Conservation (phyloP, 1,140 invertebrate species). For the Araneus ventricosus region DNA sequence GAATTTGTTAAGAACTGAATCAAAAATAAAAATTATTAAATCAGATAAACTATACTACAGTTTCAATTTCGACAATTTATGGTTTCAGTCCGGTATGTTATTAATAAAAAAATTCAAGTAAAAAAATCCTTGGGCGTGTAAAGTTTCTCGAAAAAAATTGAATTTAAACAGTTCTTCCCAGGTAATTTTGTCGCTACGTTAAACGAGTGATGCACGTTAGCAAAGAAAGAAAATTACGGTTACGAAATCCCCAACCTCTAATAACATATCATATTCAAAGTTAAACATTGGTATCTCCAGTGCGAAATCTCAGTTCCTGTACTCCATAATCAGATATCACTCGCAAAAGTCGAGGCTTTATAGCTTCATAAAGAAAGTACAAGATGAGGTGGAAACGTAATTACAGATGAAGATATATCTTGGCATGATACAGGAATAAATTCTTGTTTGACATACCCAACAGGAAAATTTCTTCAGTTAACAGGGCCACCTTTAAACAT, state of each 20-base stretch:
- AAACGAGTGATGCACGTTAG: not conserved
- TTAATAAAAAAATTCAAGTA: too few species aligned
- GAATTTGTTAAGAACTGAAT: too few species aligned
- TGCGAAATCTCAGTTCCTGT: not conserved
- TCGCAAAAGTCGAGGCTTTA: not conserved
- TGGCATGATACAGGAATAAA: constrained; percentile 6
- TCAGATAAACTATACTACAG: too few species aligned
- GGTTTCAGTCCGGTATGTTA: too few species aligned
- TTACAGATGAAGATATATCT: constrained; percentile 47
- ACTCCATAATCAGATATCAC: constrained; percentile 22
- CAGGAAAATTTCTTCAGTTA: constrained; percentile 24
- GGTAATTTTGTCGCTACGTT: not conserved
- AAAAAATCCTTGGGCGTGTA: not conserved
- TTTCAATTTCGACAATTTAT: too few species aligned
- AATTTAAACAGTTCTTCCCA: not conserved
- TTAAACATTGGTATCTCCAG: not conserved
- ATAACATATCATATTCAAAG: not conserved
- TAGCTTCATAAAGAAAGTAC: constrained; percentile 16
- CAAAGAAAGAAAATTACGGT: not conserved
- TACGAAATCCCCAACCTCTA: not conserved
- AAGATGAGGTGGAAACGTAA: constrained; percentile 52
- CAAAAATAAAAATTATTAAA: too few species aligned
- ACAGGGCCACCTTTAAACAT: constrained; percentile 28
- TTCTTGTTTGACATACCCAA: constrained; percentile 45
- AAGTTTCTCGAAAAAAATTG: not conserved